Base-by-base conservation (phyloP, 2,888 invertebrate genomes). In the Deilephila porcellus region DNA sequence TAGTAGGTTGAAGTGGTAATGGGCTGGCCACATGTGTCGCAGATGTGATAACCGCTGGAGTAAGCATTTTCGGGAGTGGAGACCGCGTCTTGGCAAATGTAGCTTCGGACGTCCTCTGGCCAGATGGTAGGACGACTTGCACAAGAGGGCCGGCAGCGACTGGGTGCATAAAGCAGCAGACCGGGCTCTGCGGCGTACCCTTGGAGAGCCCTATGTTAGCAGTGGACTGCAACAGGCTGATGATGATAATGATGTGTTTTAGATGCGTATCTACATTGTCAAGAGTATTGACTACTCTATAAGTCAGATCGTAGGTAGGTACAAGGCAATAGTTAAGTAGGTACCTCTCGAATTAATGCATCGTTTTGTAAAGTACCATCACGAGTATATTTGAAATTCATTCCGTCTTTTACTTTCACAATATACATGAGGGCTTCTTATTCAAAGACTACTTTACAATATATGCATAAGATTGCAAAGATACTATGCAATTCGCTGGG, bases 291-390 rank as follows among this genome's bases (percentile, higher is more conserved):
- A 45, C 11, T 45, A 14, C 25, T 45, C 11, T 3, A 45, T 45
- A 11, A 11, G 7, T 20, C 29, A n/a, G 45, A 52, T 45, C 20
- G 20, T 52, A 45, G 6, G 52, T 25, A 52, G 25, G 67, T 17
- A 37, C 37, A 45, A 3, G 11, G 1, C 37, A 64, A 64, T 32
- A 45, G 45, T 20, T 52, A 72, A 25, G 70, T 64, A 74, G 76
- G 75, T 76, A 74, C 71, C 70, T 74, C 75, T 76, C 72, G 82
- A 82, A 85, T 83, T 82, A 80, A 85, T 81, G 81, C 80, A 82
- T 88, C 81, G 83, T 85, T 71, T 71, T 67, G 52, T 67, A 71
- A 60, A 71, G 67, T 67, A 67, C 25, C 6, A 67, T 52, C 60
- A 60, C 60, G 71, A 60, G 19, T 71, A 25, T 37, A 60, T 60